Conservation (phyloP, 2,797 vertebrate genomes). For the Girardinus metallicus region DNA sequence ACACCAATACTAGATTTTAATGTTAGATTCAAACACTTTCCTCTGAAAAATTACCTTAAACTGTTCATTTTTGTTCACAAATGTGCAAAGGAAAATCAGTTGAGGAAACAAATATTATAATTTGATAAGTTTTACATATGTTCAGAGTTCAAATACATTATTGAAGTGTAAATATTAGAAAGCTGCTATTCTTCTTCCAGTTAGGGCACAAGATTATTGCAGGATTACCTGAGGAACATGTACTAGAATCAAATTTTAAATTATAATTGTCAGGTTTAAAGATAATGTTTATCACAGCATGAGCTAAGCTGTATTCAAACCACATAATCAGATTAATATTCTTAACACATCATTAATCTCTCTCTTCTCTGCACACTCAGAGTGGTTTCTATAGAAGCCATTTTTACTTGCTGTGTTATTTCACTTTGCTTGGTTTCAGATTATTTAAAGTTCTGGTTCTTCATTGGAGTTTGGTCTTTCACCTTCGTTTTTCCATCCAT, state of each 20-base stretch:
- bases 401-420: not conserved
- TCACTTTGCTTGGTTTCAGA: not conserved
- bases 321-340: not conserved
- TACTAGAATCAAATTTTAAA: not conserved
- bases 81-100: too few relatives aligned
- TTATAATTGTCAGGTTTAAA: not conserved
- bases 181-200: not conserved
- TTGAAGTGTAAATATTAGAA: not conserved
- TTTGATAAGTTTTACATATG: not conserved
- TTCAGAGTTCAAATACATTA: not conserved
- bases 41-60: too few relatives aligned
- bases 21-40: too few relatives aligned
- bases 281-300: not conserved
- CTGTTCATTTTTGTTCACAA: too few relatives aligned
- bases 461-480: not conserved
- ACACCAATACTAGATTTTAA: too few relatives aligned
- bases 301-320: not conserved
- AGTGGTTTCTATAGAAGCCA: not conserved
- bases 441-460: not conserved
- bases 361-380: not conserved
- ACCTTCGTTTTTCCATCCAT: not conserved
- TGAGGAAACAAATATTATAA: not conserved
- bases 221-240: not conserved
- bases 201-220: not conserved
- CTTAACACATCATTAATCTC: not conserved